Base-by-base conservation (phyloP, 2,113 vertebrate genomes). In the Rhinichthys klamathensis region DNA sequence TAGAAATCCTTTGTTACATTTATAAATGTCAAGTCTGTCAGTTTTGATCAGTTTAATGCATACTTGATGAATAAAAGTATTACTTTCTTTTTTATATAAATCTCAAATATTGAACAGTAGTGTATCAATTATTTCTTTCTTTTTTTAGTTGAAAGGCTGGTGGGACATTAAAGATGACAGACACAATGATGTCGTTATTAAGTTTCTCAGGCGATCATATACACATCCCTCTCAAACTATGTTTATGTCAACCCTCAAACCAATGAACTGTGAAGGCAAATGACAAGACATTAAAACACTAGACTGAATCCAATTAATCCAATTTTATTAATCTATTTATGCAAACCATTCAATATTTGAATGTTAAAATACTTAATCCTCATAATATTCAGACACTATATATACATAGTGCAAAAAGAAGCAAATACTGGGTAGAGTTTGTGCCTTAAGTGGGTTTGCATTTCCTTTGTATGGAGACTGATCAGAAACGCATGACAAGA, bases 121-220 rank as follows among this genome's bases (percentile, higher is more conserved):
- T 65, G 61, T 51, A 32, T 67, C 27, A 63, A 25, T 2, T 63
- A 63, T 87, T 6, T 25, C 46, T 49, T 60, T 1, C 2, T 18
- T 30, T 49, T 65, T 30, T 60, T 65, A 49, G 23, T 77, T 49
- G 27, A 25, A 74, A 74, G 13, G 15, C 25, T 51, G 25, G n/a
- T 27, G 2, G 46, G 73, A 75, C 9, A 75, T 86, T 84, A 80
- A 83, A 86, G 44, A 70, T 84, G 84, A 86, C 30, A 70, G 84
- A 83, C 83, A 84, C 56, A 88, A 51, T 51, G 49, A 69, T 86
- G 67, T 82, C 67, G 25, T 49, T 35, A 70, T 60, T 65, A 80
- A 80, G 12, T 27, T 15, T 63, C 61, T 30, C 63, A 74, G 56
- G 49, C 3, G 5, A 7, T 44, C 49, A 35, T 13, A 27, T 1